A percentile compares a stretch with the other conserved stretches of the same genome.
phyloP scores from a whole-genome alignment of 2,797 vertebrate genomes.

The Halcyon leucocephala region DNA sequence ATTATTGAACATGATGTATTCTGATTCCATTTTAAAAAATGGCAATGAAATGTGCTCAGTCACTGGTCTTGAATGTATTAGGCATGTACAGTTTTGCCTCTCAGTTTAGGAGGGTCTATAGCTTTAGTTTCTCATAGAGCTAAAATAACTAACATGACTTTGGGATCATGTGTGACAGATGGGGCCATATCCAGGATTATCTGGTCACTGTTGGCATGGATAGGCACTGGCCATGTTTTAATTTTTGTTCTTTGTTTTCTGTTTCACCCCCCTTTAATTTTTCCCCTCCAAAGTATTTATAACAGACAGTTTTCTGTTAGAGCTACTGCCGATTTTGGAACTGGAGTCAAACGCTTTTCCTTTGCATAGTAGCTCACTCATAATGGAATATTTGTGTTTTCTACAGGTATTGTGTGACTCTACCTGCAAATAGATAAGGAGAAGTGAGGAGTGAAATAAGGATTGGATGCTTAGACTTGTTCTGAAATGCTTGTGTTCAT shows the following conservation, averaged over 20 bases:
- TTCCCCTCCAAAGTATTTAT: rapidly evolving
- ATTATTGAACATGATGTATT: background rate
- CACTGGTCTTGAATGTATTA: background rate
- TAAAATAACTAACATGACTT: background rate
- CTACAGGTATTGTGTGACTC: background rate
- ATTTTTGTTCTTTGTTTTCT: too few species aligned
- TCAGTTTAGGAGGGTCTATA: background rate
- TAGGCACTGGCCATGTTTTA: background rate
- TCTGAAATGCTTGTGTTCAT: background rate
- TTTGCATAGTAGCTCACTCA: background rate
- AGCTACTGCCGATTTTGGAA: background rate
- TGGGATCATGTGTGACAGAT: background rate
- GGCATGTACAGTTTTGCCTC: background rate
- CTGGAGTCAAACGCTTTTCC: background rate
- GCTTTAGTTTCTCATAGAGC: background rate
- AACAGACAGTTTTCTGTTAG: background rate
- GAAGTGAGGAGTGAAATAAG: background rate
- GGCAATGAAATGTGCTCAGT: background rate
- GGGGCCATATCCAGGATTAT: background rate
- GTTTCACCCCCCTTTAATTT: too few species aligned
- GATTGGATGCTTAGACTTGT: background rate
- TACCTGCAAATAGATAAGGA: background rate
- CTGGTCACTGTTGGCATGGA: background rate
- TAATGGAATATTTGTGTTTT: background rate
- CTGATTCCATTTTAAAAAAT: background rate